Evolutionary conservation across 1,140 invertebrate species (phyloP), one percentile per base, ranked within the genome.

Genomic region (Ptiloglossa arizonensis): DNA sequence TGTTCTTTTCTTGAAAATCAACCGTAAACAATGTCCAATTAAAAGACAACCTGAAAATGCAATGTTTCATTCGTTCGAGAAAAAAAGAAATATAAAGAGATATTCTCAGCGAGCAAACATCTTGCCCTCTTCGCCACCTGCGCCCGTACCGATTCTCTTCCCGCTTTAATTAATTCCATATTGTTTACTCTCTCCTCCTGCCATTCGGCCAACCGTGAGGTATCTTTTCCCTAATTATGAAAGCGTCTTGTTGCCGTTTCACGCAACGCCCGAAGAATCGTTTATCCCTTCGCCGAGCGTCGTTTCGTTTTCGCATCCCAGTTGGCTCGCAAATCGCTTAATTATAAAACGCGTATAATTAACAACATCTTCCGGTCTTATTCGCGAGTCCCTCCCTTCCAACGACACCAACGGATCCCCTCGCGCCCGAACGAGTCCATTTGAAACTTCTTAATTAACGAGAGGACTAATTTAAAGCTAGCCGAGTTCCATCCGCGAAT

Each of bases 271-370:
- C 38, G 19, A 19, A 50, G 44, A 35, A 29, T 35, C 41, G 5
- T 29, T 44, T 27, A 11, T 13, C 44, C 35, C 41, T 27, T 19
- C 22, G 11, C 1, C 4, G 2, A 4, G 11, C 35, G 4, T 19
- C 59, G n/a, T n/a, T n/a, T 8, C 22, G 13, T 5, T 24, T 32
- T 57, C 54, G 11, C 2, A 29, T 60, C 38, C 17, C 13, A 29
- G 19, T 29, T 35, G 29, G 1, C 9, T 32, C 27, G 52, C 17
- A 52, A 57, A 46, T 59, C 50, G n/a, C 11, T 50, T 54, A 73
- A 73, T 73, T 41, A 73, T 73, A 52, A 72, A 63, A 44, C 41
- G 70, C 44, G 32, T 63, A 52, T 63, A 73, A 73, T 73, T 73
- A 64, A 64, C 59, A 54, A 64, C 59, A 13, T 29, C 22, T 71